Base-by-base conservation (phyloP, 2,797 vertebrate species). In the Coccyzus lansbergi region DNA sequence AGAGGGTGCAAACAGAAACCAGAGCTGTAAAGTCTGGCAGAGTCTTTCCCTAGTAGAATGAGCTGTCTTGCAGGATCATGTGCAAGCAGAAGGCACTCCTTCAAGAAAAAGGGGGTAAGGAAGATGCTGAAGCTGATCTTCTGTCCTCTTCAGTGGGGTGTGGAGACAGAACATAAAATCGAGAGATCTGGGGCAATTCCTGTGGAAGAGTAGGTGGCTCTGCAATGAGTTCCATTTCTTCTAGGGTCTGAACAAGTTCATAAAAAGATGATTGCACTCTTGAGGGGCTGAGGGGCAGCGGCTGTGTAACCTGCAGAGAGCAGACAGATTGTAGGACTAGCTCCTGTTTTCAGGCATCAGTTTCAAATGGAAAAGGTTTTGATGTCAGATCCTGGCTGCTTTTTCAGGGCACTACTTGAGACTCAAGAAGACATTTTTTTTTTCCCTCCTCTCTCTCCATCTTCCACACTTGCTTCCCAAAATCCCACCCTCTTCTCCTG, bases 1-100 rank as follows among this genome's bases (percentile, higher is more conserved):
- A 81, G 67, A 86, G 59, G 59, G 44, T 84, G 68, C 49, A 83
- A 94, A 90, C 34, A 90, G 74, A 93, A 95, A 84, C 36, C 63
- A 84, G 71, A 88, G 29, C 60, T 86, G 31, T 75, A 24, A 75
- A 88, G n/a, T n/a, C 72, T 82, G 52, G 48, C 59, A 76, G 59
- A 44, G 1, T 6, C 26, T 48, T 48, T 48, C 9, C 55, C 60
- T 12, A 31, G 62, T 71, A 33, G 56, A 92, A 84, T 52, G 76
- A 88, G 52, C 42, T 60, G 11, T 42, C 84, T 71, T 83, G 28
- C 24, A 60, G 64, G 60, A 56, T 42, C 9, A 36, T 9, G 36
- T 68, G 38, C 2, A 6, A 78, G 38, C 29, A 53, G 68, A 91
- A 84, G 62, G 63, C 10, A 25, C 22, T 78, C 31, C 28, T 83